These are phyloP conservation scores for Echinarachnius parma DNA, from an alignment of 53 echinoderm and acorn worm genomes.

Conservation along the genomic window DNA sequence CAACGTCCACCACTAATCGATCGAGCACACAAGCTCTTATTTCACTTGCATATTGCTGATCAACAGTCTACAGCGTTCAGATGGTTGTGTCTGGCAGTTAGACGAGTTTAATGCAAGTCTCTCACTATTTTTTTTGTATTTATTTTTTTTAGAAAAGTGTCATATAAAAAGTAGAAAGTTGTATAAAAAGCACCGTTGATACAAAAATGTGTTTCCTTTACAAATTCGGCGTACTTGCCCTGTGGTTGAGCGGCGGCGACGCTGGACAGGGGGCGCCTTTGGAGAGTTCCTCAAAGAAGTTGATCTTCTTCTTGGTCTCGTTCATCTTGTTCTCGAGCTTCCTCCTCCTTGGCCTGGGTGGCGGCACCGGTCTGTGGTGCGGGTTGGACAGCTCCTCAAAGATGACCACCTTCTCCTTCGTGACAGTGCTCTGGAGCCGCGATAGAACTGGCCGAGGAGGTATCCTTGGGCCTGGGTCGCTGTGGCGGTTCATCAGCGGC, in stretches of 20 bases:
- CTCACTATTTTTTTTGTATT: no score
- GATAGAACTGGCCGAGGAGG: constrained; percentile 18
- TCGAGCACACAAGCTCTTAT: no score
- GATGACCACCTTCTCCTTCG: constrained; percentile 33
- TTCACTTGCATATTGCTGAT: no score
- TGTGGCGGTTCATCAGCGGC: constrained; percentile 33
- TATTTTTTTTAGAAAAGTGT: no score
- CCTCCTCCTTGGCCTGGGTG: constrained; percentile 40
- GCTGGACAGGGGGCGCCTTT: background rate
- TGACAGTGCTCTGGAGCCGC: constrained; percentile 11
- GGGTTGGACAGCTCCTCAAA: constrained; percentile 43
- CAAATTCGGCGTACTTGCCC: constrained; percentile 33
- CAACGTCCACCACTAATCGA: no score
- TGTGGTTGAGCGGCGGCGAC: background rate
- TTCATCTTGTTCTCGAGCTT: constrained; percentile 37
- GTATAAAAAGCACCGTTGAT: constrained; percentile 1
- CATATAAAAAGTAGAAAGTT: no score
- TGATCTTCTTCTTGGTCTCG: constrained; percentile 39
- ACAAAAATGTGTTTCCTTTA: constrained; percentile 6
- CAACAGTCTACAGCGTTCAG: background rate
- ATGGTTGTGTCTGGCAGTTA: no score
- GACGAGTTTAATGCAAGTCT: no score
- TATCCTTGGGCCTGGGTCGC: constrained; percentile 40
- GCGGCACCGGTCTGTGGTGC: constrained; percentile 24
- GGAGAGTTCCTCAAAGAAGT: constrained; percentile 41